A percentile compares a stretch with the other conserved stretches of the same genome.
Evolutionary conservation across 2,888 invertebrate genomes (phyloP).

Genomic region (Pimpla rufipes): DNA sequence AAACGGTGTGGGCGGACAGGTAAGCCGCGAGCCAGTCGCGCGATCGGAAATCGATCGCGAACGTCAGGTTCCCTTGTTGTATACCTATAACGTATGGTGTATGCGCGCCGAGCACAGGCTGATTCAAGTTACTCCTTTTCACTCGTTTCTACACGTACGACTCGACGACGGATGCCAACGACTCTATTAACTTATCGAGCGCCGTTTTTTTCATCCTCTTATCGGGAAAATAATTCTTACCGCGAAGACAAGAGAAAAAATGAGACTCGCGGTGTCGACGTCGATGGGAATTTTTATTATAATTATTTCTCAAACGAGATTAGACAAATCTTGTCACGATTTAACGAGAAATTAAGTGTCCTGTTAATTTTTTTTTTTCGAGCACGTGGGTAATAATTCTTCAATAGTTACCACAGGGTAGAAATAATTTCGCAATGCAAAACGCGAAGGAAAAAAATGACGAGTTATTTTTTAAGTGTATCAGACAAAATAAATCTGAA

Average conservation of each 20-base stretch:
- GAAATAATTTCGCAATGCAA: not conserved
- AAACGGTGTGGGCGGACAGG: constrained; percentile 72
- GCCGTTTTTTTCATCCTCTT: not conserved
- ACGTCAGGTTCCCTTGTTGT: constrained; percentile 65
- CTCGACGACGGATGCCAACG: not conserved
- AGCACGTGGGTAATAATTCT: too few species aligned
- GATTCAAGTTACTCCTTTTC: constrained; percentile 44
- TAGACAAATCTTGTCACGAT: too few species aligned
- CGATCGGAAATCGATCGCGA: constrained; percentile 72
- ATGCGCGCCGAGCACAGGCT: constrained; percentile 37
- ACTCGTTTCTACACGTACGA: constrained; percentile 15
- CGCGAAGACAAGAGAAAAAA: too few species aligned
- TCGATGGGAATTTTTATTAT: not conserved
- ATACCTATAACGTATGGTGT: constrained; percentile 35
- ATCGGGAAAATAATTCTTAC: not conserved
- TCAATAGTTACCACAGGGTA: not conserved
- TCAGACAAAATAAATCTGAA: not conserved
- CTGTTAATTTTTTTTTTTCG: too few species aligned
- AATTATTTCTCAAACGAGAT: too few species aligned
- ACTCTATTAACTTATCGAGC: not conserved
- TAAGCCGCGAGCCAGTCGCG: constrained; percentile 58
- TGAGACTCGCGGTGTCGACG: too few species aligned
- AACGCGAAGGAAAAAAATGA: not conserved
- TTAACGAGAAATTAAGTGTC: too few species aligned
- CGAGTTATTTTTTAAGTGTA: too few species aligned